These are phyloP conservation scores for Triops cancriformis DNA, from an alignment of 1,140 invertebrate genomes.

Conservation along the genomic window DNA sequence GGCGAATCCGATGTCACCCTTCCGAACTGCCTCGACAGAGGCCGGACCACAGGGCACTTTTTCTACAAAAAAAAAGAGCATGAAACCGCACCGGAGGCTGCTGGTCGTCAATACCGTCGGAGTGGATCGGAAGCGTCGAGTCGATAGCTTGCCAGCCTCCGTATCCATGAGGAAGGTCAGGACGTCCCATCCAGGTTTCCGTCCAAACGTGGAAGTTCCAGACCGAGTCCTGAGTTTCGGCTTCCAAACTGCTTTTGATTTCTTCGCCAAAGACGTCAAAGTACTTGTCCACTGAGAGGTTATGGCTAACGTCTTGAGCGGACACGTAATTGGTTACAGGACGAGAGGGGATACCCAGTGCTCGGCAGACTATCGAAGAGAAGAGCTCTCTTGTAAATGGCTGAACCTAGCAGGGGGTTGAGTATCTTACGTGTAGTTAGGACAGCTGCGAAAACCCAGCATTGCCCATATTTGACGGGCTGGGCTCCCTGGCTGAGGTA, in stretches of 20 bases:
- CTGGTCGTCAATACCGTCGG: slow-evolving; percentile 36
- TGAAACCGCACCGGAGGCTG: not conserved
- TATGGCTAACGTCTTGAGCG: slow-evolving; percentile 45
- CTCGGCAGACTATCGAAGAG: slow-evolving; percentile 44
- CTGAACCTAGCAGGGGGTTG: not conserved
- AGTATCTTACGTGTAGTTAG: slow-evolving; percentile 35
- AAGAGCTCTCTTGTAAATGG: slow-evolving; percentile 15
- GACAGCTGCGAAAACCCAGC: slow-evolving; percentile 45
- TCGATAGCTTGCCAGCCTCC: slow-evolving; percentile 48
- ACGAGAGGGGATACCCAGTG: slow-evolving; percentile 46
- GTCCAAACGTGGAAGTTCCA: slow-evolving; percentile 92
- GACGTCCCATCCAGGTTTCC: slow-evolving; percentile 84
- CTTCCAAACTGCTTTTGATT: slow-evolving; percentile 33
- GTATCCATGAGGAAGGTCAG: slow-evolving; percentile 60
- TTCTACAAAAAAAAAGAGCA: slow-evolving; percentile 22
- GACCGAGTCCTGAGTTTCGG: slow-evolving; percentile 34
- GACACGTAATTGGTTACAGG: slow-evolving; percentile 46
- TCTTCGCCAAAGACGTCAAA: slow-evolving; percentile 40
- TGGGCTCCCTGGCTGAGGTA: slow-evolving; percentile 35
- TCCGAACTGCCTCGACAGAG: slow-evolving; percentile 44
- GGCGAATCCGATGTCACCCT: slow-evolving; percentile 44
- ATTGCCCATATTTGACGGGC: slow-evolving; percentile 44
- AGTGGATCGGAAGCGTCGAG: slow-evolving; percentile 44
- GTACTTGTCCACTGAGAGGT: slow-evolving; percentile 44
- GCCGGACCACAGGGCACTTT: slow-evolving; percentile 45